Percentiles rank a stretch among this genome's conserved stretches.
phyloP scores from a whole-genome alignment of 1,140 invertebrate species.

The Mesaphorura yosii region DNA sequence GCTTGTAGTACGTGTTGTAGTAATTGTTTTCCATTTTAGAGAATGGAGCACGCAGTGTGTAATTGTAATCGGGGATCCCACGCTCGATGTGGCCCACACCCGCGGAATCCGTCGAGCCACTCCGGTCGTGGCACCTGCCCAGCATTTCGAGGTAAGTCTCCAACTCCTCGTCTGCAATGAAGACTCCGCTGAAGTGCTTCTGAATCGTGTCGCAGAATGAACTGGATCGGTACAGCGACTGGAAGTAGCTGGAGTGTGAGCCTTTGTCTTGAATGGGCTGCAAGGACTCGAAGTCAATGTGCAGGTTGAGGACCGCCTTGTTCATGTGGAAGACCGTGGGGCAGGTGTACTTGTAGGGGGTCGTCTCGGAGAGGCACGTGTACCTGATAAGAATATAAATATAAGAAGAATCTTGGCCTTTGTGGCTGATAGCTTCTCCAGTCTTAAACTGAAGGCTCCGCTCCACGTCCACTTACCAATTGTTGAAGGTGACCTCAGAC shows the following conservation, averaged over 20 bases:
- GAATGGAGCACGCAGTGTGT: slow-evolving; percentile 18
- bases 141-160: slow-evolving; percentile 9
- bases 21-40: slow-evolving; percentile 30
- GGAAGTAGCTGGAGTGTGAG: slow-evolving; percentile 1
- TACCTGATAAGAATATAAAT: slow-evolving; percentile 2
- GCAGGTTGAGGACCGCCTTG: slow-evolving; percentile 24
- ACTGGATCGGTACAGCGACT: not conserved
- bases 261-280: slow-evolving; percentile 12
- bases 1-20: slow-evolving; percentile 25
- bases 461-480: slow-evolving; percentile 14
- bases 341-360: slow-evolving; percentile 24
- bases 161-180: slow-evolving; percentile 6
- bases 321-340: slow-evolving; percentile 27
- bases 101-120: no score
- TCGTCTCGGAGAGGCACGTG: slow-evolving; percentile 12
- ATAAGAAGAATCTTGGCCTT: not conserved
- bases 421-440: no score
- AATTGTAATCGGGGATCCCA: slow-evolving; percentile 10
- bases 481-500: slow-evolving; percentile 29
- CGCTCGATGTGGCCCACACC: not conserved
- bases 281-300: slow-evolving; percentile 24
- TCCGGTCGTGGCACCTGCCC: slow-evolving; percentile 4
- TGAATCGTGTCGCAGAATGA: slow-evolving; percentile 25
- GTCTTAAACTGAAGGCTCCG: no score
- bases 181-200: slow-evolving; percentile 18